phyloP scores from a whole-genome alignment of 1,140 invertebrate genomes.

The Ladona fulva region DNA sequence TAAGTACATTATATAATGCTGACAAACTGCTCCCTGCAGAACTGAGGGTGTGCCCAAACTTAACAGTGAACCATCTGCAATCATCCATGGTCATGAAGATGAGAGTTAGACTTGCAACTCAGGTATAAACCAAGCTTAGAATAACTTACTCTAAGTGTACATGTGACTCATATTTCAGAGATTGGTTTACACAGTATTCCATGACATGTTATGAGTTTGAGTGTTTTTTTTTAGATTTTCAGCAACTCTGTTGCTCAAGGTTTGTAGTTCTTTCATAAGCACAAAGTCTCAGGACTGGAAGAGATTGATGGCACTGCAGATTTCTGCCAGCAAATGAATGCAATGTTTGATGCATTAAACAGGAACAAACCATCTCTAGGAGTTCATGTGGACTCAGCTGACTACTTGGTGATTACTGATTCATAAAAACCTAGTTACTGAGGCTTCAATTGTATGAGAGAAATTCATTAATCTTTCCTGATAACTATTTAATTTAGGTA shows the following conservation, averaged over 20 bases:
- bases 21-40: not conserved
- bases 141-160: no score
- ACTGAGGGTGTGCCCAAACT: not conserved
- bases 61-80: no score
- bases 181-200: not conserved
- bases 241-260: not conserved
- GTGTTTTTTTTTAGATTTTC: not conserved
- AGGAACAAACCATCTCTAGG: no score
- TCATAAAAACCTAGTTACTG: no score
- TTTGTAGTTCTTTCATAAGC: not conserved
- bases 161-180: no score
- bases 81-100: no score
- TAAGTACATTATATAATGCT: not conserved
- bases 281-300: not conserved
- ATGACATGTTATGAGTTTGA: not conserved
- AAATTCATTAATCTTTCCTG: no score
- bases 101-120: not conserved
- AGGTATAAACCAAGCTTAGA: no score
- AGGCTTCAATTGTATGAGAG: no score
- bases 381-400: no score
- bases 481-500: no score
- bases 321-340: conserved; percentile 2
- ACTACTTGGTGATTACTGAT: no score
- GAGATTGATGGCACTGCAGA: not conserved
- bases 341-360: conserved; percentile 10